phyloP scores from a whole-genome alignment of 2,888 invertebrate genomes.

The Pteria penguin region DNA sequence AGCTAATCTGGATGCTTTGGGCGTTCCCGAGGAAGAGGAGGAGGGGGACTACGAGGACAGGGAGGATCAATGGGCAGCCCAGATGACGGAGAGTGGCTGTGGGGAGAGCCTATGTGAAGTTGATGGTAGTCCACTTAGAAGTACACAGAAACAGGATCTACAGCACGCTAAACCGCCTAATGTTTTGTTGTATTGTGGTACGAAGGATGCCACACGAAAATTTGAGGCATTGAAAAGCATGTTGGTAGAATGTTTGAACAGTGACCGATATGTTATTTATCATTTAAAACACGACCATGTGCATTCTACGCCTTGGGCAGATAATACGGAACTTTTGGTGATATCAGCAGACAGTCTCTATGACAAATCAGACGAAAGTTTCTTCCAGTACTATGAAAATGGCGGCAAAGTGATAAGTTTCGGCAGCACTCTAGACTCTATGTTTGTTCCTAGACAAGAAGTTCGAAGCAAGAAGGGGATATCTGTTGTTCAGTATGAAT shows the following conservation, averaged over 20 bases:
- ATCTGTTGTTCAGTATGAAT: slow-evolving; percentile 55
- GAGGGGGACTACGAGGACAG: slow-evolving; percentile 19
- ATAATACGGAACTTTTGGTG: slow-evolving; percentile 73
- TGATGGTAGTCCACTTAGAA: slow-evolving; percentile 34
- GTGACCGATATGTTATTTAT: slow-evolving; percentile 74
- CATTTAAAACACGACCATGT: slow-evolving; percentile 74
- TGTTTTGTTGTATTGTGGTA: slow-evolving; percentile 77
- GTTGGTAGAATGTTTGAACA: slow-evolving; percentile 69
- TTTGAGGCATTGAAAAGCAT: slow-evolving; percentile 67
- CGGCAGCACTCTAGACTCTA: slow-evolving; percentile 60
- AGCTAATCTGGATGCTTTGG: slow-evolving; percentile 47
- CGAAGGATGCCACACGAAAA: slow-evolving; percentile 68
- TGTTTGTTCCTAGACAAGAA: slow-evolving; percentile 49
- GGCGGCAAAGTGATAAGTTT: slow-evolving; percentile 67
- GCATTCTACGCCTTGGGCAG: slow-evolving; percentile 72
- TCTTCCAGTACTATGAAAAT: slow-evolving; percentile 65
- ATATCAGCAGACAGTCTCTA: slow-evolving; percentile 69
- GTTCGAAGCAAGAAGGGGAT: slow-evolving; percentile 50
- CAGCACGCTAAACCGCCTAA: slow-evolving; percentile 74
- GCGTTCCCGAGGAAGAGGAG: slow-evolving; percentile 38
- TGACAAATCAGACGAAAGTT: slow-evolving; percentile 60
- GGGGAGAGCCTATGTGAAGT: slow-evolving; percentile 57
- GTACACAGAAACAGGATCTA: not conserved
- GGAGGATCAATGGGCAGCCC: slow-evolving; percentile 4
- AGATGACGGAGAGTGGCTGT: slow-evolving; percentile 37